Percentiles rank a stretch among this genome's conserved stretches.
Evolutionary conservation across 1,140 invertebrate species (phyloP).

Genomic region (Cotesia glomerata): DNA sequence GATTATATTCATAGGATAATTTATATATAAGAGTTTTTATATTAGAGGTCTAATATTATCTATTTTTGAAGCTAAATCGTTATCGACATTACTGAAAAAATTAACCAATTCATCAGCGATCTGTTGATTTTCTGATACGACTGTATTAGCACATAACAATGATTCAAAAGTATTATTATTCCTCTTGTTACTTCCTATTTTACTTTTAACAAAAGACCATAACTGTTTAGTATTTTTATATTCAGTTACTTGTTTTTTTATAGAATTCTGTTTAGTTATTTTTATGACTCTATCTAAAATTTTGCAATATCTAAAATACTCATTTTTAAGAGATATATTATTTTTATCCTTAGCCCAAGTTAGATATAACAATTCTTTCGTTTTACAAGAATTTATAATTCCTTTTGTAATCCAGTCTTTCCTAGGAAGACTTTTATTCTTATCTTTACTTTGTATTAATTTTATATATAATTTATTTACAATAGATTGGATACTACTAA

Average conservation of each 20-base stretch:
- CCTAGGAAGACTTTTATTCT: background rate
- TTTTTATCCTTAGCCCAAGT: background rate
- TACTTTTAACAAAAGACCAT: background rate
- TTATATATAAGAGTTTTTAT: too few relatives aligned
- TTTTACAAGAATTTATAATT: background rate
- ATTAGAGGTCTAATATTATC: background rate
- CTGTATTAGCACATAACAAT: too few relatives aligned
- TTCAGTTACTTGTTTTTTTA: background rate
- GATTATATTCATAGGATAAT: background rate
- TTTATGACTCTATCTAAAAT: background rate
- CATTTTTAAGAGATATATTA: background rate
- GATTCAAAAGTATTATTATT: too few relatives aligned
- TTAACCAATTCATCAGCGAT: too few relatives aligned
- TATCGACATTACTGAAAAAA: background rate
- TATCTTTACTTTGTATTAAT: too few relatives aligned
- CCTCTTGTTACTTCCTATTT: background rate
- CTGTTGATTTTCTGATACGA: too few relatives aligned
- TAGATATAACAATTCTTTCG: background rate
- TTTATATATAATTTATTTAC: too few relatives aligned
- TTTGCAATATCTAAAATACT: background rate
- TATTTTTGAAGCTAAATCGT: background rate
- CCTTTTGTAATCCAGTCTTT: background rate
- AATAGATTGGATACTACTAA: too few relatives aligned
- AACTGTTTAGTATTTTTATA: background rate
- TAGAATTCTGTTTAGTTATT: background rate